These are phyloP conservation scores for Portevinia maculata DNA, from an alignment of 2,888 invertebrate species.

Conservation along the genomic window DNA sequence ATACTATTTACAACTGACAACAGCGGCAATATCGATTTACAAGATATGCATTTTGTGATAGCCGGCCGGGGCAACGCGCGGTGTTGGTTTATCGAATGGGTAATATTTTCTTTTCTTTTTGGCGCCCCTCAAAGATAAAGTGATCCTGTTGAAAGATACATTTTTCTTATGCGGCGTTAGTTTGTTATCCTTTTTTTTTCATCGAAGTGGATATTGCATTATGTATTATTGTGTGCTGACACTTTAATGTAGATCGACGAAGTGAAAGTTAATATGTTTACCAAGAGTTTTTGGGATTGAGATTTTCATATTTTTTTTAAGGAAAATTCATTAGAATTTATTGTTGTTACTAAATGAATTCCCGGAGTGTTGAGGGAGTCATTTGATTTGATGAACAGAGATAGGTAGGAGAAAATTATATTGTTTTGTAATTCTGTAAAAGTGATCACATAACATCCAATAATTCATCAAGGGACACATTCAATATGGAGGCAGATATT, in stretches of 20 bases:
- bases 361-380: neutral
- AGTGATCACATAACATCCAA: neutral
- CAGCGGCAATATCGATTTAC: conserved; percentile 60
- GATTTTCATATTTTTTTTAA: neutral
- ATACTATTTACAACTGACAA: conserved; percentile 40
- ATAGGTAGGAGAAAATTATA: no score
- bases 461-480: neutral
- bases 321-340: conserved; percentile 30
- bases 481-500: neutral
- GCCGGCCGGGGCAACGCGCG: no score
- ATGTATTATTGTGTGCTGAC: neutral
- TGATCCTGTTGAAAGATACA: conserved; percentile 52
- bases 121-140: conserved; percentile 46
- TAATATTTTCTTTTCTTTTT: conserved; percentile 9
- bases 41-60: conserved; percentile 13
- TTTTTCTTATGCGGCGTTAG: conserved; percentile 6
- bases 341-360: conserved; percentile 10
- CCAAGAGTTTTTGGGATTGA: neutral
- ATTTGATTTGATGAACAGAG: neutral
- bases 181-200: conserved; percentile 29
- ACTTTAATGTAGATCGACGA: no score
- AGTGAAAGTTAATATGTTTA: neutral
- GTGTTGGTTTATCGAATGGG: neutral
- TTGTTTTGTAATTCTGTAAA: neutral
- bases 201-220: neutral